A percentile compares a stretch with the other conserved stretches of the same genome.
Evolutionary conservation across 2,113 vertebrate species (phyloP).

Genomic region (Mesitornis unicolor): DNA sequence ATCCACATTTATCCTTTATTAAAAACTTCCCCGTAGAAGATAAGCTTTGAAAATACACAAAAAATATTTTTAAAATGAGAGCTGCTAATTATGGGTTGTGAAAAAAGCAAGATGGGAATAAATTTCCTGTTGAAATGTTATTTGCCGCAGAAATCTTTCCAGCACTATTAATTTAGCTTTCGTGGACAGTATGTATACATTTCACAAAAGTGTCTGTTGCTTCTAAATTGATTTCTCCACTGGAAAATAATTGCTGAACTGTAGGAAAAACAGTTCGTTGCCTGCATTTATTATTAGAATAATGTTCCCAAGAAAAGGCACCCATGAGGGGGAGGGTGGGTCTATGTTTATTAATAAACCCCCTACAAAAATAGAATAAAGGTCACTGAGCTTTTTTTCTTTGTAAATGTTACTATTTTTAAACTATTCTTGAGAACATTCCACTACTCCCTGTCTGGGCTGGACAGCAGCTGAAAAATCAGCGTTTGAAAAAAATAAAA

Average conservation of each 20-base stretch:
- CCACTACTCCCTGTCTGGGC: neutral
- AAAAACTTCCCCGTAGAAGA: slow-evolving; percentile 36
- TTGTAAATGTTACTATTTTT: slow-evolving; percentile 46
- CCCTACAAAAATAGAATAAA: slow-evolving; percentile 47
- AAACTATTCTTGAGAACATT: slow-evolving; percentile 61
- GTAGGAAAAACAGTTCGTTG: slow-evolving; percentile 42
- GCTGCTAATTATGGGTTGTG: neutral
- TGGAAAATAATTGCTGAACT: slow-evolving; percentile 42
- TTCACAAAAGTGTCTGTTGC: slow-evolving; percentile 20
- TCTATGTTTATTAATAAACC: slow-evolving; percentile 39
- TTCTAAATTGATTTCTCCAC: slow-evolving; percentile 43
- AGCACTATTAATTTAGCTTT: slow-evolving; percentile 5
- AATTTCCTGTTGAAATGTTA: slow-evolving; percentile 4
- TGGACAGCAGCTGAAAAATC: slow-evolving; percentile 16
- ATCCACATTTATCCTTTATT: slow-evolving; percentile 31
- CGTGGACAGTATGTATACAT: neutral
- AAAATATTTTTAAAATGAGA: slow-evolving; percentile 25
- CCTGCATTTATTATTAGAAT: slow-evolving; percentile 57
- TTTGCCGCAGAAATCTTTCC: neutral
- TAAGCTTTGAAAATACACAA: slow-evolving; percentile 21
- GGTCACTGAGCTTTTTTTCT: slow-evolving; percentile 1
- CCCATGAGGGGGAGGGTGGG: slow-evolving; percentile 4
- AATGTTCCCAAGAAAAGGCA: slow-evolving; percentile 52
- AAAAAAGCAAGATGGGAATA: neutral
- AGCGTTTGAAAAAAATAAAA: neutral